Evolutionary conservation across 2,113 vertebrate genomes (phyloP), one percentile per base, ranked within the genome.

Genomic region (Xiphophorus couchianus): DNA sequence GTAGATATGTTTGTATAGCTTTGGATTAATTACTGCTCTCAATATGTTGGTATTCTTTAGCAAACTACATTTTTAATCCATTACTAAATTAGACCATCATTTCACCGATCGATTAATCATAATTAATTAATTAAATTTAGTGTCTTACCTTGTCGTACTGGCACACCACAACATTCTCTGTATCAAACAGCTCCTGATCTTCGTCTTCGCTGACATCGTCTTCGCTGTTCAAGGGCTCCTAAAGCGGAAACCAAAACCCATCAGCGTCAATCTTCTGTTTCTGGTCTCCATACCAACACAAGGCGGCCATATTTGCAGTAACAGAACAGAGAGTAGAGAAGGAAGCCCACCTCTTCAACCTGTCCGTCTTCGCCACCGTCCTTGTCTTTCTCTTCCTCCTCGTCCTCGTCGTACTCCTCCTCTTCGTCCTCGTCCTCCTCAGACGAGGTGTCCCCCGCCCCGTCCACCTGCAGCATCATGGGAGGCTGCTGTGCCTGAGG

Each of bases 361-460:
- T 99, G 98, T 29, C 97, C 97, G 60, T 99, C 98, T 90, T 99
- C 98, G 72, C 94, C 97, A 4, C 95, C 97, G 44, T 98, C 97
- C 86, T 99, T 99, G 86, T 99, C 98, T 84, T 99, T 99, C 90
- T 99, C 97, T 86, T 99, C 97, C 0, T 98, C 97, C 1, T 98
- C 97, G 3, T 99, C 97, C 66, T 99, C 97, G 60, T 98, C 97
- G 48, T 99, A 97, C 77, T 99, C 97, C 68, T 99, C 98, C 82
- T 99, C 98, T 64, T 99, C 98, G 6, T 99, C 98, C 78, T 99
- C 97, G 17, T 99, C 98, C 73, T 99, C 98, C 71, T 99, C 98
- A 8, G 98, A 99, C 0, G 98, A 99, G 0, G 98, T 97, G 85
- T 99, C 98, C 22, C 96, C 98, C 0, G 96, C 90, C 30, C 98